Conservation (phyloP, 2,888 invertebrate species). For the Acronicta psi region DNA sequence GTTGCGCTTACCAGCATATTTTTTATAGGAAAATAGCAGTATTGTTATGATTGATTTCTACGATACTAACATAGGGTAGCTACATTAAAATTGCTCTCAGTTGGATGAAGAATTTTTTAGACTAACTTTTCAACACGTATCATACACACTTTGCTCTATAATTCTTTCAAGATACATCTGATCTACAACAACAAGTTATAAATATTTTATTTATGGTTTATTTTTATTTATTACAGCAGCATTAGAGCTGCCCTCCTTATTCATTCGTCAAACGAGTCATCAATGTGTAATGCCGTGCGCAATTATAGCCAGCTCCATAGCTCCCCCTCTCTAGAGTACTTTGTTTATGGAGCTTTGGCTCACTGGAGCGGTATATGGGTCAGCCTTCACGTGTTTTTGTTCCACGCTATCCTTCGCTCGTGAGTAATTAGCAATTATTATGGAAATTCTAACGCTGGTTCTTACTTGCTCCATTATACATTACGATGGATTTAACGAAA, state of each 20-base stretch:
- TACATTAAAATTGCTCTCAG: background rate
- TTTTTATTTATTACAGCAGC: background rate
- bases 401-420: constrained; percentile 29
- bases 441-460: constrained; percentile 23
- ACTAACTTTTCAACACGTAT: background rate
- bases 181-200: background rate
- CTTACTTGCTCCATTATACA: constrained; percentile 12
- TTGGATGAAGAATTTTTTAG: background rate
- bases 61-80: background rate
- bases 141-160: background rate
- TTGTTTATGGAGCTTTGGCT: constrained; percentile 51
- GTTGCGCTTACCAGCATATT: too few species aligned
- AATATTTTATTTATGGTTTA: background rate
- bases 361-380: constrained; percentile 59
- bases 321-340: constrained; percentile 43
- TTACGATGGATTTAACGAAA: constrained; percentile 6
- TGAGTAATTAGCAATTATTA: constrained; percentile 37
- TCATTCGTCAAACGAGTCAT: constrained; percentile 34
- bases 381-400: constrained; percentile 55
- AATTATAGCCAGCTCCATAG: constrained; percentile 43
- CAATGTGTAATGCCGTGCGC: constrained; percentile 44
- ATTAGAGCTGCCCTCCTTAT: constrained; percentile 14
- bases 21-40: too few species aligned
- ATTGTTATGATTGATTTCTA: too few species aligned
- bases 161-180: background rate